Base-by-base conservation (phyloP, 2,797 vertebrate species). In the Melanotaenia pygmaea region DNA sequence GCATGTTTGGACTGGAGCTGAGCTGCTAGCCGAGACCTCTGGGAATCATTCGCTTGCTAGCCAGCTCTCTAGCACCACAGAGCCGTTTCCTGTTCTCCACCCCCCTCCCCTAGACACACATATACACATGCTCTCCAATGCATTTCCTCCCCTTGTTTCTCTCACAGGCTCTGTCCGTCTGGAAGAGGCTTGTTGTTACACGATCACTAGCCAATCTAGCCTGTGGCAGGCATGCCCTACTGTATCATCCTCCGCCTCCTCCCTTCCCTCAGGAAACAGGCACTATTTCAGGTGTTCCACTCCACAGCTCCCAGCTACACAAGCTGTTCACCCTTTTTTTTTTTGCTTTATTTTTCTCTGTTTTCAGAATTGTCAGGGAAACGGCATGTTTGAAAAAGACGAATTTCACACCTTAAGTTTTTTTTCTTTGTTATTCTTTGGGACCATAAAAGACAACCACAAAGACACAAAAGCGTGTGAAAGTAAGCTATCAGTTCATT, bases 251-350 rank as follows among this genome's bases (percentile, higher is more conserved):
- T 74, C 78, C 80, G 20, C 80, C 80, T 77, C 85, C 89, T 82
- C 82, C 82, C 74, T 80, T 85, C 86, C 81, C 81, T 80, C 74
- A 87, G 85, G 86, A 81, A 77, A 89, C 61, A 2, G 74, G 85
- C 84, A 78, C 82, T 82, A 74, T 91, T 92, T 92, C 86, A 89
- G 89, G 83, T 89, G 89, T 90, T 90, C 84, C 87, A 86, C 86
- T 85, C 84, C 84, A 84, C 76, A 74, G 80, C 77, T 79, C 54
- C 47, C 59, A 45, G 76, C 71, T 79, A 67, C 72, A 75, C 83
- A 87, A 84, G 82, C 81, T 84, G 83, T 84, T 86, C 63, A 10
- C 67, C 61, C 63, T 70, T 59, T 50, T 67, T 60, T 34, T 56
- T 30, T 32, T 13, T 43, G 20, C 57, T 63, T 59, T 58, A 38